These are phyloP conservation scores for Lepisosteus oculatus DNA, from an alignment of 2,113 vertebrate genomes.

Conservation along the genomic window DNA sequence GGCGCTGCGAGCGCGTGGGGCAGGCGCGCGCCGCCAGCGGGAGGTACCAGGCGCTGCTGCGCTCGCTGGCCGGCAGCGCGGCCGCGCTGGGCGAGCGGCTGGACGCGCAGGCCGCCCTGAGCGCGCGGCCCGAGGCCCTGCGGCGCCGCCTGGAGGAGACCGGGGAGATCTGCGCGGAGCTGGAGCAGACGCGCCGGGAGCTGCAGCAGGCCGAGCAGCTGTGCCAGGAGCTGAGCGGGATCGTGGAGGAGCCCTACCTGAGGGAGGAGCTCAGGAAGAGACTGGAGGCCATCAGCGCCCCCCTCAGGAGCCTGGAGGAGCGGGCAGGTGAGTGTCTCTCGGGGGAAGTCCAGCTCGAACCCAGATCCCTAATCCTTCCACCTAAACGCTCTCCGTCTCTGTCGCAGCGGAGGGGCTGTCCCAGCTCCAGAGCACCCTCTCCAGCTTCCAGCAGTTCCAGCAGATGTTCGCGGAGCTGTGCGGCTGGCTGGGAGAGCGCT, in stretches of 20 bases:
- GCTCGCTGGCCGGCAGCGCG: conserved; percentile 77
- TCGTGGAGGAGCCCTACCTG: conserved; percentile 92
- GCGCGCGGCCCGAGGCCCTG: conserved; percentile 86
- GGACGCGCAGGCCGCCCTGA: conserved; percentile 78
- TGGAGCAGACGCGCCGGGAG: conserved; percentile 77
- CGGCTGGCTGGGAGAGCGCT: conserved; percentile 82
- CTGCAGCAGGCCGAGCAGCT: conserved; percentile 78
- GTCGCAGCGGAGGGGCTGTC: conserved; percentile 85
- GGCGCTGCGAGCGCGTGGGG: conserved; percentile 84
- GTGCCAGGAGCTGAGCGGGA: conserved; percentile 79
- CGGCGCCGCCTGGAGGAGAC: conserved; percentile 88
- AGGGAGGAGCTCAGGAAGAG: conserved; percentile 90
- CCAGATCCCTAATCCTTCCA: background rate
- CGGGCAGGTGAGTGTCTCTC: conserved; percentile 74
- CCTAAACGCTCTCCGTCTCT: background rate
- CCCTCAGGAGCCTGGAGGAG: conserved; percentile 87
- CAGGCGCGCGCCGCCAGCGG: conserved; percentile 87
- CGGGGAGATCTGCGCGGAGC: conserved; percentile 88
- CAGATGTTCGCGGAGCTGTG: conserved; percentile 95
- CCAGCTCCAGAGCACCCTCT: conserved; percentile 88
- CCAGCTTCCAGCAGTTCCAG: conserved; percentile 96
- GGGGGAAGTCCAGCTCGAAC: background rate
- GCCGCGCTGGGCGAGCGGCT: conserved; percentile 74
- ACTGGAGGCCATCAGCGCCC: conserved; percentile 79
- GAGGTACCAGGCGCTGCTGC: conserved; percentile 81